Base-by-base conservation (phyloP, 2,797 vertebrate species). In the Helostoma temminkii region DNA sequence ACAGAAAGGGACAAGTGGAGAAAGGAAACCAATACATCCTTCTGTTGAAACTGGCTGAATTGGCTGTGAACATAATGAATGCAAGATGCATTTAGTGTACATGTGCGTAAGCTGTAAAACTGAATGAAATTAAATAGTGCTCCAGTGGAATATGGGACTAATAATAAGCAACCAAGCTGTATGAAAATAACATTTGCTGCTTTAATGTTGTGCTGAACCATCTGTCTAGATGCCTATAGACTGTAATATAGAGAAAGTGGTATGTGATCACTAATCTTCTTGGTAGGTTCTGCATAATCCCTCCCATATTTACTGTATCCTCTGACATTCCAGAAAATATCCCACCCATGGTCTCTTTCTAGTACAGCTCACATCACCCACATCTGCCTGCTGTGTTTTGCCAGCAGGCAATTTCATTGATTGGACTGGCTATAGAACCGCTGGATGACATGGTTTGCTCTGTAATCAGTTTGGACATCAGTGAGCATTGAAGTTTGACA, bases 331-430 rank as follows among this genome's bases (percentile, higher is more conserved):
- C 60, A 59, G 62, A 46, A 56, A 70, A 55, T 32, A 45, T 64
- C 22, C 50, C 34, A 21, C 32, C 63, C 54, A 0, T 28, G 25
- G 28, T 54, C 65, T 76, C 77, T 82, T 82, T 88, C 79, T 68
- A 76, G 83, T 76, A 58, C 66, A 63, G 48, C 64, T 63, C 67
- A 36, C 71, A 57, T 54, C 76, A 18, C 30, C 66, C 75, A 79
- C 79, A 86, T 87, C 75, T 85, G 72, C 57, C 82, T 22, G 76
- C 79, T 84, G 59, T 34, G 41, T 69, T 78, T 68, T 71, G 68
- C 86, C 85, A 64, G 57, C 26, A 61, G 80, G 54, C 69, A 54
- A 55, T 75, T 60, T 71, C 30, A 84, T 82, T 74, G 87, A 90
- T 80, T 76, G 52, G 46, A 57, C 45, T 18, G 34, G 28, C 63